Evolutionary conservation across 2,888 invertebrate species (phyloP).

Genomic region (Lochmaea crataegi): DNA sequence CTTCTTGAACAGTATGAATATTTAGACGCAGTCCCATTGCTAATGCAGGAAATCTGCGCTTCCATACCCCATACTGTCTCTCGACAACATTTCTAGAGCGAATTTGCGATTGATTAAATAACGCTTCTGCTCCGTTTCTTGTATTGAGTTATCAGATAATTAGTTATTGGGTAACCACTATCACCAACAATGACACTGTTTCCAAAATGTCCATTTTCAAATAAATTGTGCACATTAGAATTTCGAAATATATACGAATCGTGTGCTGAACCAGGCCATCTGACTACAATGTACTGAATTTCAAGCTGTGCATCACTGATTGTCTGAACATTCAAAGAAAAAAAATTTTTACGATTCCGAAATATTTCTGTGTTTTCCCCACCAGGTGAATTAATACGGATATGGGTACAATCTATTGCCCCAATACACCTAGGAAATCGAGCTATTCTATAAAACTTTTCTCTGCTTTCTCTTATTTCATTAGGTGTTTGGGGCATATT

Average conservation of each 20-base stretch:
- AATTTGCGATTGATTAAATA: slow-evolving; percentile 12
- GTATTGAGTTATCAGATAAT: background rate
- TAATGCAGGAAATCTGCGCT: background rate
- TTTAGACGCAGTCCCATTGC: too few relatives aligned
- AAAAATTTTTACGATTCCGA: background rate
- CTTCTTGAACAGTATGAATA: too few relatives aligned
- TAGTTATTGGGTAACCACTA: slow-evolving; percentile 1
- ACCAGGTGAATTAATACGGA: slow-evolving; percentile 11
- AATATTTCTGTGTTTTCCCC: slow-evolving; percentile 11
- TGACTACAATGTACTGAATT: background rate
- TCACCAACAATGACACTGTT: background rate
- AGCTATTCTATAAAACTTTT: too few relatives aligned
- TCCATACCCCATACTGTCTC: slow-evolving; percentile 13
- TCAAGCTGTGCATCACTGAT: background rate
- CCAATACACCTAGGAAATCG: background rate
- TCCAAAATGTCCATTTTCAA: slow-evolving; percentile 2
- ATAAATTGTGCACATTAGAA: background rate
- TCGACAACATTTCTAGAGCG: slow-evolving; percentile 1
- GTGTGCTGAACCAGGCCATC: slow-evolving; percentile 5
- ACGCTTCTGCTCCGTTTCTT: background rate
- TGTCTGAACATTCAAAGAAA: too few relatives aligned
- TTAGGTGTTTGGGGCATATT: too few relatives aligned
- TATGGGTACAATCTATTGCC: slow-evolving; percentile 11
- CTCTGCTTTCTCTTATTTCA: too few relatives aligned
- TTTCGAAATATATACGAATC: background rate